A percentile compares a stretch with the other conserved stretches of the same genome.
These are phyloP conservation scores for Notarius lentiginosus DNA, from an alignment of 2,113 vertebrate species.

Conservation along the genomic window DNA sequence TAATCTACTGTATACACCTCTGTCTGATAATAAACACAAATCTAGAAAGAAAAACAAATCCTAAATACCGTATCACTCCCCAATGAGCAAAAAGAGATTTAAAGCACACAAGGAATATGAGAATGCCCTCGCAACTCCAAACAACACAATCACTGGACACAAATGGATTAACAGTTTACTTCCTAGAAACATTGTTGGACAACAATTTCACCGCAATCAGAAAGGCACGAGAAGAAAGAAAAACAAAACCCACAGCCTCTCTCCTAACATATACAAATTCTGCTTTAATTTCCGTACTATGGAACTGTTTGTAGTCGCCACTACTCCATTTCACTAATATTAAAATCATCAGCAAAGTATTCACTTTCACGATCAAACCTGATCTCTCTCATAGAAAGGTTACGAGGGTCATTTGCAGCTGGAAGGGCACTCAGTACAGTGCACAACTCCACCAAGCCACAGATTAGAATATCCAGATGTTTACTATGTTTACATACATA, in stretches of 20 bases:
- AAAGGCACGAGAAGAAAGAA: too few species aligned
- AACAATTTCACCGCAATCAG: neutral
- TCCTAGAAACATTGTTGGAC: neutral
- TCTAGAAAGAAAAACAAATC: neutral
- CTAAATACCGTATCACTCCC: neutral
- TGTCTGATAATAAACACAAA: neutral
- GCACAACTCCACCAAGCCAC: too few species aligned
- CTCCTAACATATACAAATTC: neutral
- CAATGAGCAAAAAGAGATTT: neutral
- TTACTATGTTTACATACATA: too few species aligned
- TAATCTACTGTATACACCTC: neutral
- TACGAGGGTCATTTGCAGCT: too few species aligned
- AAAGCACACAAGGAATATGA: neutral
- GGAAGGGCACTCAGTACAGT: too few species aligned
- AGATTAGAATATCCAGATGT: too few species aligned
- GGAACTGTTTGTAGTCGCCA: neutral
- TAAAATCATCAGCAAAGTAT: neutral
- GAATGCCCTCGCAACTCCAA: neutral
- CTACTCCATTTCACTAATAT: neutral
- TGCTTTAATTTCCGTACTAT: neutral
- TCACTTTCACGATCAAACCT: neutral
- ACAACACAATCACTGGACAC: neutral
- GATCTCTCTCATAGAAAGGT: neutral
- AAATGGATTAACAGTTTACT: neutral
- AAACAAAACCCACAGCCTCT: neutral